phyloP scores from a whole-genome alignment of 2,113 vertebrate species.

The Aspiorhynchus laticeps region DNA sequence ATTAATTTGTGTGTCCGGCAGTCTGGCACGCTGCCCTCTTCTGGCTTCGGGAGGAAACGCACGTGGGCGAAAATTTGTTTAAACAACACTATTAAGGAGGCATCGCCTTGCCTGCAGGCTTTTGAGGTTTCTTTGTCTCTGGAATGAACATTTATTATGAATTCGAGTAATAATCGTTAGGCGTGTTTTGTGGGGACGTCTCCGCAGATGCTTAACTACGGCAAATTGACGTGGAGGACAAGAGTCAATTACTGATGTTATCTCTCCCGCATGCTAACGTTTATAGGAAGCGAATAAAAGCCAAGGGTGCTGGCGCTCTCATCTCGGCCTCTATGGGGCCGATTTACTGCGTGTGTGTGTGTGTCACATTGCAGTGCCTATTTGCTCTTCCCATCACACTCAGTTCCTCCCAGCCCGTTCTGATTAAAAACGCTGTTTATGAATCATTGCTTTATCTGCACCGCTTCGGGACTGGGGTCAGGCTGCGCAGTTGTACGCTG shows the following conservation, averaged over 20 bases:
- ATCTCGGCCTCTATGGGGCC: slow-evolving; percentile 3
- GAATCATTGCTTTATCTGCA: slow-evolving; percentile 50
- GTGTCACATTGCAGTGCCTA: slow-evolving; percentile 22
- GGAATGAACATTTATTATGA: slow-evolving; percentile 28
- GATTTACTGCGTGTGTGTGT: slow-evolving; percentile 42
- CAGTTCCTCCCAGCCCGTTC: slow-evolving; percentile 41
- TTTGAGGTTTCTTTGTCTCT: neutral
- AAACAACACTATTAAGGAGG: slow-evolving; percentile 29
- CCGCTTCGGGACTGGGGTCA: slow-evolving; percentile 33
- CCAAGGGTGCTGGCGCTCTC: slow-evolving; percentile 30
- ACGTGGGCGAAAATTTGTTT: neutral
- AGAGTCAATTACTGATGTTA: slow-evolving; percentile 54
- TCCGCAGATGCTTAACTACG: slow-evolving; percentile 40
- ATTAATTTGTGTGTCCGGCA: slow-evolving; percentile 55
- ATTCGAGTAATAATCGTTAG: slow-evolving; percentile 36
- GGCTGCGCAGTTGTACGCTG: slow-evolving; percentile 8
- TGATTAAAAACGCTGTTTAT: slow-evolving; percentile 54
- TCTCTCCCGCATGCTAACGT: slow-evolving; percentile 44
- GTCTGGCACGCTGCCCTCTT: slow-evolving; percentile 54
- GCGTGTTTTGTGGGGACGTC: slow-evolving; percentile 19
- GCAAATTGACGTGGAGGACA: slow-evolving; percentile 41
- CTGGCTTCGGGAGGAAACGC: slow-evolving; percentile 53
- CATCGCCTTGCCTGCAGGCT: neutral
- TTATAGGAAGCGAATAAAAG: slow-evolving; percentile 51
- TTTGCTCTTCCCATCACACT: slow-evolving; percentile 42